Conservation (phyloP, 2,113 vertebrate genomes). For the Hypomesus transpacificus region DNA sequence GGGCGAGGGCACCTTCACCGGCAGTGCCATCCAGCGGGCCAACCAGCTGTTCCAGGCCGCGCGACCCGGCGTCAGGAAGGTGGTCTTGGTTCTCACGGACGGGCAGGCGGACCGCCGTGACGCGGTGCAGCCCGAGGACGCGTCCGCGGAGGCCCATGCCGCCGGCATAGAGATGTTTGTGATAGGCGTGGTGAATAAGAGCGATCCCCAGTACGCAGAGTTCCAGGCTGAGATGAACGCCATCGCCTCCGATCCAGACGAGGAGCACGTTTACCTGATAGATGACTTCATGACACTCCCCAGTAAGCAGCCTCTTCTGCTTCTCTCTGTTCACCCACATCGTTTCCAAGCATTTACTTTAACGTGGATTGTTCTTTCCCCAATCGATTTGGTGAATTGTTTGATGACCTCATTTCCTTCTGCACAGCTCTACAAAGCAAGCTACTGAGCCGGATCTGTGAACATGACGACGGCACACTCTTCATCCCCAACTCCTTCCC, state of each 20-base stretch:
- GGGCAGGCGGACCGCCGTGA: slow-evolving; percentile 77
- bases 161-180: slow-evolving; percentile 74
- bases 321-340: neutral
- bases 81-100: slow-evolving; percentile 79
- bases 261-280: slow-evolving; percentile 77
- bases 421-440: slow-evolving; percentile 71
- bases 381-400: neutral
- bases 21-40: slow-evolving; percentile 74
- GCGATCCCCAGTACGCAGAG: slow-evolving; percentile 64
- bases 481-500: slow-evolving; percentile 34
- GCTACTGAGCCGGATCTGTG: slow-evolving; percentile 77
- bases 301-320: slow-evolving; percentile 64
- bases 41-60: slow-evolving; percentile 66
- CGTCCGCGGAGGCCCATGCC: slow-evolving; percentile 59
- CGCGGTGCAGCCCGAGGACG: slow-evolving; percentile 52
- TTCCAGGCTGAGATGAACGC: slow-evolving; percentile 77
- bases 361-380: neutral
- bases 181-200: slow-evolving; percentile 75
- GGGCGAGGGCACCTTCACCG: slow-evolving; percentile 82
- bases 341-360: neutral
- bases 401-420: neutral
- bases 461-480: slow-evolving; percentile 54
- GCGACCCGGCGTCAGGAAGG: slow-evolving; percentile 67
- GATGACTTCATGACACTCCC: slow-evolving; percentile 78
- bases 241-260: slow-evolving; percentile 78